Evolutionary conservation across 2,113 vertebrate species (phyloP).

Genomic region (Sorex fumeus): DNA sequence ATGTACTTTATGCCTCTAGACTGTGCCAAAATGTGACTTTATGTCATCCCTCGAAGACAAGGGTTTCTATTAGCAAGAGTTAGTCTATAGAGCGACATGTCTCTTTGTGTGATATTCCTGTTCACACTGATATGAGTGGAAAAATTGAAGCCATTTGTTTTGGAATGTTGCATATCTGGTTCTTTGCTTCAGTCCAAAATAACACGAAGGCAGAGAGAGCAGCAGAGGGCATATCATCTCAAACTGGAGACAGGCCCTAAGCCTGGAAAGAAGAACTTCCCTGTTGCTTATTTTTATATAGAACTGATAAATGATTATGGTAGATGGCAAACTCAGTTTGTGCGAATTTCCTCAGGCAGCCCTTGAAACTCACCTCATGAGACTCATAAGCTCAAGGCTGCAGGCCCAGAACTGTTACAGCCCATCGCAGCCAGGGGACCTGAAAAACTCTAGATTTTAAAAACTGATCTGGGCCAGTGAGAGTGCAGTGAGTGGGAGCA

Average conservation of each 20-base stretch:
- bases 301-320: constrained; percentile 1
- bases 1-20: not conserved
- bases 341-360: not conserved
- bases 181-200: not conserved
- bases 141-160: constrained; percentile 59
- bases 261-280: not conserved
- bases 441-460: not conserved
- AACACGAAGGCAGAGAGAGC: constrained; percentile 73
- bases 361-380: not conserved
- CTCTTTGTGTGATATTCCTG: constrained; percentile 13
- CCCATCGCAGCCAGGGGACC: not conserved
- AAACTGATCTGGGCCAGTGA: not conserved
- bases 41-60: not conserved
- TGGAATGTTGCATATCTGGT: constrained; percentile 30
- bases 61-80: not conserved
- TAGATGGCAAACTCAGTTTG: not conserved
- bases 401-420: not conserved
- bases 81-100: not conserved
- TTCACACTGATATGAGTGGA: constrained; percentile 28
- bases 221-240: constrained; percentile 82
- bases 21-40: constrained; percentile 3
- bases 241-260: constrained; percentile 21
- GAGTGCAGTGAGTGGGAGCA: too few relatives aligned
- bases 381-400: too few relatives aligned
- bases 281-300: constrained; percentile 36